Percentiles rank a stretch among this genome's conserved stretches.
These are phyloP conservation scores for Gnathonemus longibarbis DNA, from an alignment of 2,113 vertebrate genomes.

Conservation along the genomic window DNA sequence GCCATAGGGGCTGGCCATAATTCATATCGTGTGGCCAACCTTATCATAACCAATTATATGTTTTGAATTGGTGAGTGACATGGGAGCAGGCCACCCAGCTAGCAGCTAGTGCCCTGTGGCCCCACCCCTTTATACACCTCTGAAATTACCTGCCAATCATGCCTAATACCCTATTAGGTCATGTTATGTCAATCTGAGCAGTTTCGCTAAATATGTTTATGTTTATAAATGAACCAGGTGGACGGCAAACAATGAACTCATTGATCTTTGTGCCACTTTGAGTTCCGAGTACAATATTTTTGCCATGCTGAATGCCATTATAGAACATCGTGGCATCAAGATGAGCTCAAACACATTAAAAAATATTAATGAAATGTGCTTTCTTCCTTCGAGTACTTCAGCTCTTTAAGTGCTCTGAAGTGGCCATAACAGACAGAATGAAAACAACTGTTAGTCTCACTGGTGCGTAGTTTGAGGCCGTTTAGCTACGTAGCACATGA, in stretches of 20 bases:
- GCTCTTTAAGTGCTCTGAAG: conserved; percentile 10
- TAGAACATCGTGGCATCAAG: neutral
- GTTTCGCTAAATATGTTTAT: neutral
- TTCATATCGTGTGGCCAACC: neutral
- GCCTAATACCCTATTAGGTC: neutral
- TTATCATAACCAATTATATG: neutral
- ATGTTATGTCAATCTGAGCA: neutral
- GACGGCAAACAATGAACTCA: neutral
- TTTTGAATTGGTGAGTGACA: neutral
- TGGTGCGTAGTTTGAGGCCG: neutral
- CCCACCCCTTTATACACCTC: neutral
- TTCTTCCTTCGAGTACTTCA: conserved; percentile 9
- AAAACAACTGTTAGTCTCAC: conserved; percentile 7
- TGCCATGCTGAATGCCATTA: neutral
- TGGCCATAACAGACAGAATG: neutral
- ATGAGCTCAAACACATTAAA: neutral
- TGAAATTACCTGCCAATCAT: neutral
- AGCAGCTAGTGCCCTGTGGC: neutral
- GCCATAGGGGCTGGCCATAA: neutral
- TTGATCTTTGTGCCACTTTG: neutral
- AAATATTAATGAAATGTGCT: conserved; percentile 11
- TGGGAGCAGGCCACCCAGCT: neutral
- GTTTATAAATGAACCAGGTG: too few species aligned
- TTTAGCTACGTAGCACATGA: neutral
- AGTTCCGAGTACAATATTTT: neutral